Conservation (phyloP, 2,888 invertebrate genomes). For the Eristalis tenax region DNA sequence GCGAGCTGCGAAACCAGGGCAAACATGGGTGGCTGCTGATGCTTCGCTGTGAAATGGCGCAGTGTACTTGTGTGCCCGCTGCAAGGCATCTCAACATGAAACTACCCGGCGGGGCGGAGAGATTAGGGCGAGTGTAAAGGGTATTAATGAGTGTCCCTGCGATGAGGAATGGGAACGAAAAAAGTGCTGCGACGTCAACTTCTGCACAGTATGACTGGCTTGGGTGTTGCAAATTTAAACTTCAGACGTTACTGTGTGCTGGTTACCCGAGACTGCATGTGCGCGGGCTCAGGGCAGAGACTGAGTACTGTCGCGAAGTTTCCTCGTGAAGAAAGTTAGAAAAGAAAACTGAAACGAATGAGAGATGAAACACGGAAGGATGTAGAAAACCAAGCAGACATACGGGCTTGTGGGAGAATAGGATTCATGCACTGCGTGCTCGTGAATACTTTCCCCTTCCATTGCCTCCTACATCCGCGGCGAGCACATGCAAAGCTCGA, state of each 20-base stretch:
- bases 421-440: neutral
- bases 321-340: neutral
- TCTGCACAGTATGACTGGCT: neutral
- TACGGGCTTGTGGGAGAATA: neutral
- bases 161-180: neutral
- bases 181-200: neutral
- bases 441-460: neutral
- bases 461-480: neutral
- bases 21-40: neutral
- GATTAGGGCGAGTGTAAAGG: neutral
- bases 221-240: neutral
- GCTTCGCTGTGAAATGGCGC: conserved; percentile 1
- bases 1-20: neutral
- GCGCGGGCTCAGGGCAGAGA: neutral
- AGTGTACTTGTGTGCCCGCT: neutral
- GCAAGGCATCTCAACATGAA: neutral
- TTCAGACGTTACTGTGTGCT: neutral
- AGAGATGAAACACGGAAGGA: neutral
- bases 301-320: neutral
- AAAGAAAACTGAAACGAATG: neutral
- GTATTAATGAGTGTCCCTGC: neutral
- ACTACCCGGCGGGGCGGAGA: neutral
- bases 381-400: neutral
- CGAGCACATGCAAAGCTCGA: neutral
- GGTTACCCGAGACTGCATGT: neutral